Percentiles rank a stretch among this genome's conserved stretches.
These are phyloP conservation scores for Athalia circularis DNA, from an alignment of 2,888 invertebrate species.

Conservation along the genomic window DNA sequence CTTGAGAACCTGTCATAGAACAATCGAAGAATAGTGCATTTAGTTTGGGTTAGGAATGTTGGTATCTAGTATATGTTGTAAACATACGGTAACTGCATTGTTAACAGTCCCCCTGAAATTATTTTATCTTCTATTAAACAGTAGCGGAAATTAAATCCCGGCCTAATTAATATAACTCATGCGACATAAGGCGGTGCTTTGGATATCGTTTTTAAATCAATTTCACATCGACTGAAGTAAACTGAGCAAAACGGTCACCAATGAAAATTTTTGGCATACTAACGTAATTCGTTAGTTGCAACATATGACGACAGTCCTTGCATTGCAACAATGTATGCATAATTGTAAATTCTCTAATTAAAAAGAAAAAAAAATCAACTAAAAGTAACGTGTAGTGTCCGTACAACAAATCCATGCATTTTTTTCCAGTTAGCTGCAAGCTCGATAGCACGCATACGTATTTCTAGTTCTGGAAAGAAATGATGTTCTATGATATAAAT, in stretches of 20 bases:
- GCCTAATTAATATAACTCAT: constrained; percentile 36
- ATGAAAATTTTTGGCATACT: too few species aligned
- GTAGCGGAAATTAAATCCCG: constrained; percentile 3
- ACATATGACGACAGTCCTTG: too few species aligned
- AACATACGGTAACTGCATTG: neutral
- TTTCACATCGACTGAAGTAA: neutral
- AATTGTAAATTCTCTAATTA: too few species aligned
- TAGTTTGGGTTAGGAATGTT: too few species aligned
- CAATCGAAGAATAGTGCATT: constrained; percentile 52
- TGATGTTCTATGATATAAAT: neutral
- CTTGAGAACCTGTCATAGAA: constrained; percentile 87
- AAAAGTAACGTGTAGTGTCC: too few species aligned
- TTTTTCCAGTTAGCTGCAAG: too few species aligned
- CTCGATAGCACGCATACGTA: neutral
- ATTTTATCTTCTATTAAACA: constrained; percentile 6
- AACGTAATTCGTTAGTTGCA: too few species aligned
- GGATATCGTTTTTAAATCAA: neutral
- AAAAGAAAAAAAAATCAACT: too few species aligned
- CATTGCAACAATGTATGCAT: too few species aligned
- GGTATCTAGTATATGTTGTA: too few species aligned
- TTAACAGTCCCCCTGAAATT: neutral
- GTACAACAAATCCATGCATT: too few species aligned
- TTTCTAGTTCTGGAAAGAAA: neutral
- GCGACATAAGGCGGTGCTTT: constrained; percentile 34
- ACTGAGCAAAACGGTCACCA: too few species aligned